Conservation (phyloP, 1,140 invertebrate species). For the Melanaphis sacchari region DNA sequence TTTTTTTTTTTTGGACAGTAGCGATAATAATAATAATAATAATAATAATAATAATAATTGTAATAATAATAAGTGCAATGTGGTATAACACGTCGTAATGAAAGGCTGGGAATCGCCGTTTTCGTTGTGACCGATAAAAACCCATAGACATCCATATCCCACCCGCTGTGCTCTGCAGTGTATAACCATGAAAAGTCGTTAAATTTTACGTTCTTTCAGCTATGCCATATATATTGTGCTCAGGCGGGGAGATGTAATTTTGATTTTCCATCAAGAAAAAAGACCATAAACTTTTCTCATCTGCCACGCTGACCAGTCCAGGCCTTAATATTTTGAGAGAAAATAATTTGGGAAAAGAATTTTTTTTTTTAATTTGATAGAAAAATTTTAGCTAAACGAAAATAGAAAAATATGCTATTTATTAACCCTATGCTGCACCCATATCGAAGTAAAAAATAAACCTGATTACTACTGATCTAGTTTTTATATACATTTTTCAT, state of each 20-base stretch:
- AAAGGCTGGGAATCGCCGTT: conserved; percentile 16
- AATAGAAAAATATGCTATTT: background rate
- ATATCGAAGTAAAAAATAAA: background rate
- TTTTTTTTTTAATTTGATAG: background rate
- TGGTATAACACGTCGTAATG: conserved; percentile 42
- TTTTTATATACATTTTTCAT: background rate
- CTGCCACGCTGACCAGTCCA: background rate
- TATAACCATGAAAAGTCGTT: conserved; percentile 41
- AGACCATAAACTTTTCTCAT: conserved; percentile 40
- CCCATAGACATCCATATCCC: background rate
- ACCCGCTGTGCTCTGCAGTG: background rate
- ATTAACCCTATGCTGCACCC: background rate
- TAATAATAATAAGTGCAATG: conserved; percentile 35
- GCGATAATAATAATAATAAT: conserved; percentile 13
- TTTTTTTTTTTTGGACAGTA: background rate
- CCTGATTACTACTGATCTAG: background rate
- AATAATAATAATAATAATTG: conserved; percentile 38
- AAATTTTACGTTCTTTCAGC: conserved; percentile 37
- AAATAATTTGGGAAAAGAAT: background rate
- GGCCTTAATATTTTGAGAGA: background rate
- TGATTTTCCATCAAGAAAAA: conserved; percentile 48
- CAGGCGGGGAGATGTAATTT: conserved; percentile 26
- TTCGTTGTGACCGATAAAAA: conserved; percentile 33
- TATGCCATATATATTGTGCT: conserved; percentile 11
- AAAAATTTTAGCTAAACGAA: background rate